Base-by-base conservation (phyloP, 2,797 vertebrate genomes). In the Anisognathus igniventris region DNA sequence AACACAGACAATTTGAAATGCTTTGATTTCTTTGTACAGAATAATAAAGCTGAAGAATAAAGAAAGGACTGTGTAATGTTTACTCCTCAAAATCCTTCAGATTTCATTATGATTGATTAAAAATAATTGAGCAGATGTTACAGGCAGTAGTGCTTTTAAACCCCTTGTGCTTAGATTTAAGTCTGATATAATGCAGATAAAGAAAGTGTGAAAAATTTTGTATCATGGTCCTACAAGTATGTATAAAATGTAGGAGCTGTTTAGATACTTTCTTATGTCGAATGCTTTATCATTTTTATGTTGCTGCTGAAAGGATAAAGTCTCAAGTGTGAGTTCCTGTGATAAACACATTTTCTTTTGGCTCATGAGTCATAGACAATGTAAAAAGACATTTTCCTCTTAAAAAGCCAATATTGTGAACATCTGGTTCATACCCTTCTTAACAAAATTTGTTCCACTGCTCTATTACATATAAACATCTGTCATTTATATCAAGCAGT, bases 401-500 rank as follows among this genome's bases (percentile, higher is more conserved):
- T 72, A 62, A 95, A 97, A 95, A 90, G 58, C 89, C 95, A 97
- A 94, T 95, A 92, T 80, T 92, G 93, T 90, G 96, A 97, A 98
- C 98, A 98, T 98, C 97, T 98, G 98, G 97, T 92, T 96, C 95
- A 95, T 97, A 97, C 95, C 86, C 92, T 94, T 97, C 97, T 95
- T 96, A 97, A 97, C 95, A 86, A 97, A 97, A 97, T 98, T 97
- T 94, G 96, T 97, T 98, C 97, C 97, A 97, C 95, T 81, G 91
- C 83, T 97, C 97, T 94, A 92, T 97, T 97, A 96, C 97, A 96
- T 95, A 95, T 96, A 97, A 98, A 97, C 97, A 98, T 97, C 97
- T 98, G 97, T 97, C 97, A 97, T 97, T 97, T 97, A 96, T 93
- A 96, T 97, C 97, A 97, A 97, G 88, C 78, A 75, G 78, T 93